phyloP scores from a whole-genome alignment of 1,140 invertebrate genomes.

The Contarinia nasturtii region DNA sequence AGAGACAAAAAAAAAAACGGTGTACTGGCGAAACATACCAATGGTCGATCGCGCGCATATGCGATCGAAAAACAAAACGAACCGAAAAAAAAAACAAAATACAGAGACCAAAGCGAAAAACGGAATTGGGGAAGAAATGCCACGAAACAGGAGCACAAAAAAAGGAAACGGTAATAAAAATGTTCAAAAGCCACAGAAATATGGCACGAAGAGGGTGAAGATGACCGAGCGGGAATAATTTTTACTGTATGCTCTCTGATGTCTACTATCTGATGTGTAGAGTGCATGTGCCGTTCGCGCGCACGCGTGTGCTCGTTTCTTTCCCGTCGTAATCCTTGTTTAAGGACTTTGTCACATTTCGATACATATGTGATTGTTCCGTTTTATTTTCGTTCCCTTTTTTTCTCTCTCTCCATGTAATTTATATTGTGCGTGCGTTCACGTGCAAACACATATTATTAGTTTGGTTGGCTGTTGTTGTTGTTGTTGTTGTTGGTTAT shows the following conservation, averaged over 20 bases:
- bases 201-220: conserved; percentile 1
- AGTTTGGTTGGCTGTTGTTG: neutral
- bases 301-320: too few relatives aligned
- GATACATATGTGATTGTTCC: conserved; percentile 1
- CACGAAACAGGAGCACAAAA: neutral
- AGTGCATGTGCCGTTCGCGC: neutral
- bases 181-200: neutral
- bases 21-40: neutral
- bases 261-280: too few relatives aligned
- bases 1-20: neutral
- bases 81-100: neutral
- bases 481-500: neutral
- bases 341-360: conserved; percentile 1
- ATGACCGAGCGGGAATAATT: neutral
- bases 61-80: neutral
- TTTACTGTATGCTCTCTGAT: neutral
- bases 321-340: neutral
- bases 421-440: neutral
- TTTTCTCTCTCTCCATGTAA: neutral
- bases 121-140: neutral
- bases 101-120: neutral
- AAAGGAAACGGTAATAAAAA: neutral
- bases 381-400: neutral
- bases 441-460: neutral
- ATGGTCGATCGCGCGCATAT: neutral